Evolutionary conservation across 2,797 vertebrate genomes (phyloP).

Genomic region (Falco biarmicus): DNA sequence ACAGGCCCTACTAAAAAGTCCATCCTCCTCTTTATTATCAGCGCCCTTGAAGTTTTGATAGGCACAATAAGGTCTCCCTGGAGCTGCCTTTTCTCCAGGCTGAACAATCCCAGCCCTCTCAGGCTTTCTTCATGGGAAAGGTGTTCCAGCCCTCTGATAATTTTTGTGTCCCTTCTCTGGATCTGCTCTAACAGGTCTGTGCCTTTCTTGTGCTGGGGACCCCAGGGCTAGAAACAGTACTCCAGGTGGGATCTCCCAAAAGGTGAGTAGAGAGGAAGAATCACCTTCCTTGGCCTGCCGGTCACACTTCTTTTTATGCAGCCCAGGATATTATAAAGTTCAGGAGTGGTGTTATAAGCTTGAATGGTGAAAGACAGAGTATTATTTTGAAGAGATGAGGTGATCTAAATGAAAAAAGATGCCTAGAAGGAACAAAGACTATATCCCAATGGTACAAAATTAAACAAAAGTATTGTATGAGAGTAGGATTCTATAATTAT

Average conservation of each 20-base stretch:
- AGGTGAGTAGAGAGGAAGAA: neutral
- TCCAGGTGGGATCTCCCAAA: neutral
- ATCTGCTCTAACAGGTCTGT: neutral
- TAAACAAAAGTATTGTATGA: neutral
- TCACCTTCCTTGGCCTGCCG: rapidly evolving
- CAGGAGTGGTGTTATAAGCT: neutral
- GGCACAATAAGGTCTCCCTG: rapidly evolving
- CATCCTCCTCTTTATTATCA: neutral
- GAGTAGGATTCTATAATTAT: neutral
- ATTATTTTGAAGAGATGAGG: neutral
- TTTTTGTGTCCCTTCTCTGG: neutral
- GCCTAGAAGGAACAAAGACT: neutral
- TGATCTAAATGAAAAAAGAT: neutral
- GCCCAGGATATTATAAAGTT: neutral
- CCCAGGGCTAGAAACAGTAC: neutral
- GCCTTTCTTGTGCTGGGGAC: neutral
- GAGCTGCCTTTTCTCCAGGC: neutral
- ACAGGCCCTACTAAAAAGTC: neutral
- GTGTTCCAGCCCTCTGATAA: neutral
- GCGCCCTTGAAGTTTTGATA: rapidly evolving
- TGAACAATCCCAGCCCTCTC: neutral
- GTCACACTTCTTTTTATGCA: rapidly evolving
- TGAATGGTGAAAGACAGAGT: neutral
- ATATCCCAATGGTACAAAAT: neutral
- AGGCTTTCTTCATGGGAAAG: neutral